A percentile compares a stretch with the other conserved stretches of the same genome.
Conservation (phyloP, 2,888 invertebrate genomes). For the Tineola bisselliella region DNA sequence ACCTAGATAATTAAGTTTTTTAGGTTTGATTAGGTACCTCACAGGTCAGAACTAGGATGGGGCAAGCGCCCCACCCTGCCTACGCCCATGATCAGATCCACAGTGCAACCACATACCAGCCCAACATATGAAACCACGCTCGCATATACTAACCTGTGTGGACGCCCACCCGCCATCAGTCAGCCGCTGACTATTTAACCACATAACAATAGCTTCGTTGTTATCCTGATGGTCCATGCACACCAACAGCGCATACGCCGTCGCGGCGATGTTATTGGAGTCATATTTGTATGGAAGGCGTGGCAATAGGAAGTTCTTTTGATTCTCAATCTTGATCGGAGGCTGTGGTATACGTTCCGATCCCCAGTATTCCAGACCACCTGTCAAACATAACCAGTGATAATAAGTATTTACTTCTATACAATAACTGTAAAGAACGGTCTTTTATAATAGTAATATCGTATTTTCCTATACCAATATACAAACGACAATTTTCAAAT, state of each 20-base stretch:
- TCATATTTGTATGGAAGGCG: constrained; percentile 89
- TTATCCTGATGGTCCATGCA: constrained; percentile 88
- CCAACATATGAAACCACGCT: no score
- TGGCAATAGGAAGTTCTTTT: constrained; percentile 89
- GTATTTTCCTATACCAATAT: no score
- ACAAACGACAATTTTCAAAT: no score
- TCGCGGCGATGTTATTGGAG: constrained; percentile 91
- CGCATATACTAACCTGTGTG: constrained; percentile 68
- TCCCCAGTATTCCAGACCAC: constrained; percentile 89
- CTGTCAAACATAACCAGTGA: no score
- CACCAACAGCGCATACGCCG: constrained; percentile 89
- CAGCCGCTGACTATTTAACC: constrained; percentile 88
- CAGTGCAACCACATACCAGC: neutral
- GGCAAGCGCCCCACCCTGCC: no score
- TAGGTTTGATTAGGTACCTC: no score
- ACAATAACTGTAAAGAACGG: no score
- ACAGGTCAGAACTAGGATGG: no score
- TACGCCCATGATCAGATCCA: no score
- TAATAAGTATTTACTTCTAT: no score
- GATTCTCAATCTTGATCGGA: constrained; percentile 88
- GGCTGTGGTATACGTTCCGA: constrained; percentile 80
- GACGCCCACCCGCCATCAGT: constrained; percentile 91
- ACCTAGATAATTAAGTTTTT: no score
- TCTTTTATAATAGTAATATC: no score
- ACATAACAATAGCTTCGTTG: constrained; percentile 87